These are phyloP conservation scores for Antheraea assamensis DNA, from an alignment of 2,888 invertebrate genomes.

Conservation along the genomic window DNA sequence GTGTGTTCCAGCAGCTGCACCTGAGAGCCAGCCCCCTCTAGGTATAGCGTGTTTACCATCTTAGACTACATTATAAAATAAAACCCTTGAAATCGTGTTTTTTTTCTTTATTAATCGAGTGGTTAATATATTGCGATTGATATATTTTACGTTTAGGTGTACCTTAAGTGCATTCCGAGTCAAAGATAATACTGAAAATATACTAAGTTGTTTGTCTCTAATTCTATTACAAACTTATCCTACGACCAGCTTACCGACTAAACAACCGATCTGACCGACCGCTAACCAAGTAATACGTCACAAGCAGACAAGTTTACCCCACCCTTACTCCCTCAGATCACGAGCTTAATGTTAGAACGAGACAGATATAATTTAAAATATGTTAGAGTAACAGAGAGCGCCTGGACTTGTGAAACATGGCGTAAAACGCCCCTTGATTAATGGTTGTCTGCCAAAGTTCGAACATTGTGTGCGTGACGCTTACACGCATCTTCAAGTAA, in stretches of 20 bases:
- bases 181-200: neutral
- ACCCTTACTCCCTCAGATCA: constrained; percentile 57
- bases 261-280: constrained; percentile 69
- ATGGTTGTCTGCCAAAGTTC: constrained; percentile 80
- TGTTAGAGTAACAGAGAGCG: constrained; percentile 66
- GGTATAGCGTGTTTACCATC: no score
- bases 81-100: neutral
- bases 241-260: constrained; percentile 21
- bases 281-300: constrained; percentile 79
- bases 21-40: no score
- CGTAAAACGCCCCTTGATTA: constrained; percentile 83
- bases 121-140: neutral
- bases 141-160: neutral
- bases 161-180: neutral
- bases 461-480: constrained; percentile 70
- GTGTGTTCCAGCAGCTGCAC: no score
- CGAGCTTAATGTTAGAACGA: constrained; percentile 67
- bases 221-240: neutral
- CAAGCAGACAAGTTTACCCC: constrained; percentile 77
- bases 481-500: constrained; percentile 15
- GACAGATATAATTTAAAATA: constrained; percentile 59
- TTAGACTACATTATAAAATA: no score
- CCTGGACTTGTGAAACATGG: constrained; percentile 79
- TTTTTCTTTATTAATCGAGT: neutral
- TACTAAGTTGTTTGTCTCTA: neutral